These are phyloP conservation scores for Andricus curvator DNA, from an alignment of 2,888 invertebrate species.

Conservation along the genomic window DNA sequence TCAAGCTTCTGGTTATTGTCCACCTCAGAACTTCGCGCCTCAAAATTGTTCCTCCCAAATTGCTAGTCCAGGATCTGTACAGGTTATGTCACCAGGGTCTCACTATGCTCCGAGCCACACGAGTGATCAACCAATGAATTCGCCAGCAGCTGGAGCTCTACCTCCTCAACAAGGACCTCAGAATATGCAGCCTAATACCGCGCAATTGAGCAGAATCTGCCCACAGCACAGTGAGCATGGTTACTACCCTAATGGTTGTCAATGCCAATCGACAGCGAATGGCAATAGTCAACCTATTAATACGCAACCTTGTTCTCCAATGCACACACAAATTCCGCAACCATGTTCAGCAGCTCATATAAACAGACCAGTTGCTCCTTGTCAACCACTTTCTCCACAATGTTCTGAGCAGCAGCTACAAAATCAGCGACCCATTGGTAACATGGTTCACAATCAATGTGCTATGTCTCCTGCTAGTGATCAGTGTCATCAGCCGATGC, in stretches of 20 bases:
- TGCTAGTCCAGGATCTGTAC: slow-evolving; percentile 65
- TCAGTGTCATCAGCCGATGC: slow-evolving; percentile 75
- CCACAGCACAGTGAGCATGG: slow-evolving; percentile 63
- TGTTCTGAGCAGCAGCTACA: slow-evolving; percentile 73
- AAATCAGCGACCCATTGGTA: slow-evolving; percentile 45
- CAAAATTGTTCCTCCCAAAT: slow-evolving; percentile 65
- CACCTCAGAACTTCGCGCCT: slow-evolving; percentile 67
- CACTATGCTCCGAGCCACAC: slow-evolving; percentile 71
- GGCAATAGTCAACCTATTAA: slow-evolving; percentile 59
- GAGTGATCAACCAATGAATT: slow-evolving; percentile 74
- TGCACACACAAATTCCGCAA: slow-evolving; percentile 58
- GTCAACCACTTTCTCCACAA: slow-evolving; percentile 70
- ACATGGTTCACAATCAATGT: slow-evolving; percentile 53
- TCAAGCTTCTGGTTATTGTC: slow-evolving; percentile 70
- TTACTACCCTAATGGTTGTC: slow-evolving; percentile 71
- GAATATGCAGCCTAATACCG: slow-evolving; percentile 71
- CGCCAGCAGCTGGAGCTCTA: slow-evolving; percentile 74
- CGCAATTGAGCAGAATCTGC: slow-evolving; percentile 73
- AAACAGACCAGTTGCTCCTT: slow-evolving; percentile 56
- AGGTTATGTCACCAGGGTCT: slow-evolving; percentile 74
- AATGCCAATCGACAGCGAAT: slow-evolving; percentile 58
- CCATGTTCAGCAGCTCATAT: slow-evolving; percentile 62
- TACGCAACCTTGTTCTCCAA: slow-evolving; percentile 55
- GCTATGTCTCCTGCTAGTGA: slow-evolving; percentile 69
- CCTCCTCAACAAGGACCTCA: slow-evolving; percentile 72